Base-by-base conservation (phyloP, 2,888 invertebrate genomes). In the Bhutanitis thaidina region DNA sequence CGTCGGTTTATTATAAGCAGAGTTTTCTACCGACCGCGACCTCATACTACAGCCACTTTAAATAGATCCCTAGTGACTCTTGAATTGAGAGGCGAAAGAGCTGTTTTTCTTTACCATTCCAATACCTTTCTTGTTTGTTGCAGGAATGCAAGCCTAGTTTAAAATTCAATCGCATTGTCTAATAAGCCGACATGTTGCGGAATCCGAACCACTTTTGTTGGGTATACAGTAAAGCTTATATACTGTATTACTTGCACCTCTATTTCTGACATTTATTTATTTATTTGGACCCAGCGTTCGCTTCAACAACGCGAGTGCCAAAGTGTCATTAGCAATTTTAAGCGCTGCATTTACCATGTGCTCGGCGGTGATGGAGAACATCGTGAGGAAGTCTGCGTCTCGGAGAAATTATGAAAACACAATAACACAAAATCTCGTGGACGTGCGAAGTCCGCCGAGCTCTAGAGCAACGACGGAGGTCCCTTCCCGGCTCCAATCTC, bases 111-210 rank as follows among this genome's bases (percentile, higher is more conserved):
- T 10, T 10, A 12, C 1, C 0, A 3, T 3, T 9, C 4, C 4
- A 3, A 10, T 30, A 10, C 1, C 5, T 7, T 16, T 10, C 8
- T 32, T 10, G 43, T 7, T 9, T 46, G 16, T n/a, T 20, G 40
- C 12, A 14, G 32, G 43, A 49, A 49, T 43, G 36, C 27, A 32
- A 34, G 32, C 37, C 16, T 27, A n/a, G 41, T 47, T 41, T 52
- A 32, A 52, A 47, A 47, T 47, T 46, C 34, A 38, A 47, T 46
- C 25, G 41, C 43, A 43, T 41, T 12, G 43, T 9, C 37, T 35
- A n/a, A 30, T 36, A 39, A 20, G 20, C 16, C 14, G 47, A 47
- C 52, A n/a, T n/a, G n/a, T 13, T 15, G 29, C 10, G 45, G 39
- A 35, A 40, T 51, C 36, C 13, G 38, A n/a, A 30, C 32, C 25